phyloP scores from a whole-genome alignment of 2,113 vertebrate genomes.

The Pagrus major region DNA sequence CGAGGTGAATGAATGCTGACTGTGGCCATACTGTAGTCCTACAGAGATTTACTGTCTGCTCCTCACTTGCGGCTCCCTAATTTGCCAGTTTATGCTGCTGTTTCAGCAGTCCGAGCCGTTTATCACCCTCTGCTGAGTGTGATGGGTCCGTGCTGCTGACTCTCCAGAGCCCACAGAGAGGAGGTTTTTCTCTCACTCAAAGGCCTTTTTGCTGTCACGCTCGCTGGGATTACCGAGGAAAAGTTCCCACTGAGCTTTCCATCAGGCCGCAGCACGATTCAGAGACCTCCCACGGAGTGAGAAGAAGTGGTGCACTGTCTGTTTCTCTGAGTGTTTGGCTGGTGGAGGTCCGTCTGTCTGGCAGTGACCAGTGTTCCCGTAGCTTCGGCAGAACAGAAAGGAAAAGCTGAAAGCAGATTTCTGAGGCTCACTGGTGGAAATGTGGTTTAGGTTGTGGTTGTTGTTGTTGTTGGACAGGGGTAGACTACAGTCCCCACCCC shows the following conservation, averaged over 20 bases:
- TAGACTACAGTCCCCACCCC: background rate
- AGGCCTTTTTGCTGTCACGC: slow-evolving; percentile 50
- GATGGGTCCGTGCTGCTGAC: slow-evolving; percentile 30
- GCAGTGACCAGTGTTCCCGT: slow-evolving; percentile 10
- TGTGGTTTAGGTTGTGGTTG: slow-evolving; percentile 24
- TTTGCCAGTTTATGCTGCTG: slow-evolving; percentile 40
- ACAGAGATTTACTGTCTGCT: slow-evolving; percentile 46
- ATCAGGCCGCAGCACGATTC: slow-evolving; percentile 49
- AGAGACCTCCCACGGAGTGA: slow-evolving; percentile 65
- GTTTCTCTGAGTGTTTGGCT: slow-evolving; percentile 32
- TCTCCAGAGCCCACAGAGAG: slow-evolving; percentile 41
- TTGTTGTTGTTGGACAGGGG: background rate
- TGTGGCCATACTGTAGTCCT: slow-evolving; percentile 7
- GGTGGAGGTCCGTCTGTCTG: slow-evolving; percentile 40
- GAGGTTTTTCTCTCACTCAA: slow-evolving; percentile 52
- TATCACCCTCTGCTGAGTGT: slow-evolving; percentile 41
- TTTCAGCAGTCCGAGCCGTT: slow-evolving; percentile 49
- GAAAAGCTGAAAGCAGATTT: slow-evolving; percentile 19
- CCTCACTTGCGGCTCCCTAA: slow-evolving; percentile 33
- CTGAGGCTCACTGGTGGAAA: slow-evolving; percentile 21
- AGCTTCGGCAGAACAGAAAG: background rate
- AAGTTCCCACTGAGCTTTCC: slow-evolving; percentile 55
- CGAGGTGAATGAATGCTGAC: slow-evolving; percentile 34
- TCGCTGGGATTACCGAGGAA: slow-evolving; percentile 36
- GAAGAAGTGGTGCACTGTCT: slow-evolving; percentile 55